phyloP scores from a whole-genome alignment of 2,888 invertebrate species.

The Napeogenes sylphis region DNA sequence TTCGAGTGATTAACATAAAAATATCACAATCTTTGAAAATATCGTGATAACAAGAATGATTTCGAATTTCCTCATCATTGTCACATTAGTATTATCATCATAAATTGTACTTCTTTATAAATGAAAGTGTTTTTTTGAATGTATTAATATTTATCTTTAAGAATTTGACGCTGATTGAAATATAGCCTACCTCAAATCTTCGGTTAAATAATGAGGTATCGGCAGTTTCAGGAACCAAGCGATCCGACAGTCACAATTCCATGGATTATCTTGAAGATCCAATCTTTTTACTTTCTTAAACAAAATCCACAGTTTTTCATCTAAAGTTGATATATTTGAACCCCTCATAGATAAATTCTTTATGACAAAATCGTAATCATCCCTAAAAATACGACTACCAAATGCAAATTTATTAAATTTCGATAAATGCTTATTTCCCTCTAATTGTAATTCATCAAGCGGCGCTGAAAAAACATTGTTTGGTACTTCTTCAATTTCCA shows the following conservation, averaged over 20 bases:
- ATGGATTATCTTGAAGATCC: constrained; percentile 79
- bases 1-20: too few species aligned
- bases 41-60: too few species aligned
- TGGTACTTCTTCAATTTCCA: constrained; percentile 70
- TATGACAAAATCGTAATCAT: constrained; percentile 58
- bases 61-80: too few species aligned
- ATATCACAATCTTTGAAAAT: too few species aligned
- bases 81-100: too few species aligned
- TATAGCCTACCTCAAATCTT: constrained; percentile 57
- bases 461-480: constrained; percentile 76
- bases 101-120: too few species aligned
- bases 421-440: constrained; percentile 70
- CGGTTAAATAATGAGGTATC: constrained; percentile 52
- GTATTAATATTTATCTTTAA: too few species aligned
- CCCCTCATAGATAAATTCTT: constrained; percentile 61
- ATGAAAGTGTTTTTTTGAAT: too few species aligned
- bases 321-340: constrained; percentile 58
- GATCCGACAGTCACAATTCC: constrained; percentile 80
- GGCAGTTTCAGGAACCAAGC: constrained; percentile 65
- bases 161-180: too few species aligned
- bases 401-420: constrained; percentile 65
- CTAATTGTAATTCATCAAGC: constrained; percentile 69
- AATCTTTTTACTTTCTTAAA: constrained; percentile 63
- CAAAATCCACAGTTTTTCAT: constrained; percentile 52
- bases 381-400: constrained; percentile 50